Base-by-base conservation (phyloP, 2,888 invertebrate genomes). In the Tupiocoris notatus region DNA sequence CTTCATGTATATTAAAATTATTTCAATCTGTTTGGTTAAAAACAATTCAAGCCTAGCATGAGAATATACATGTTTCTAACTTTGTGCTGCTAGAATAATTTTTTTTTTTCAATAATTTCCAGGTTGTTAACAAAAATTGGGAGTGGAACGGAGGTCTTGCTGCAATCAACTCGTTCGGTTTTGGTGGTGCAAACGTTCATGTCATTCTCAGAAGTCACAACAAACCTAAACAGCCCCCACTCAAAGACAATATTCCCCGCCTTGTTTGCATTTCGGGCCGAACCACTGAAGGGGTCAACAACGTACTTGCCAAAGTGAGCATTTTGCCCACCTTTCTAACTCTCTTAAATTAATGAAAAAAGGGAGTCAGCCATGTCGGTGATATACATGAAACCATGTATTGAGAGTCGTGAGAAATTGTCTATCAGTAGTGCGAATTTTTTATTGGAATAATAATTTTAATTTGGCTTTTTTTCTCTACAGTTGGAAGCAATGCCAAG, bases 121-220 rank as follows among this genome's bases (percentile, higher is more conserved):
- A 88, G 87, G 95, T 98, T 73, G 94, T 98, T 18, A 88, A 92
- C 80, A 89, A 91, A 83, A 90, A 92, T 82, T 91, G 89, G 79
- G 89, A 90, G 24, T 97, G 94, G 92, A 89, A 92, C 75, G 97
- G 97, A 68, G 97, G 97, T n/a, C 88, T 94, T 77, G 91, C 95
- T 71, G 98, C 92, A 21, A 85, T 99, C 54, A 99, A 98, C 86
- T 98, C 97, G 9, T 99, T 99, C 84, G 98, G 99, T 21, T 98
- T 98, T 85, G 98, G 98, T 79, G 99, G 99, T 76, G 95, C 96
- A 64, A 96, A 96, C 85, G 95, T 94, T 20, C 96, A 97, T 85
- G 86, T 95, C 0, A 88, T 97, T 80, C 87, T 97, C n/a, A 90
- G 91, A 83, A 92, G 94, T 6, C 91, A 93, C 84, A 89, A 90